Base-by-base conservation (phyloP, 2,797 vertebrate genomes). In the Myotis vivesi region DNA sequence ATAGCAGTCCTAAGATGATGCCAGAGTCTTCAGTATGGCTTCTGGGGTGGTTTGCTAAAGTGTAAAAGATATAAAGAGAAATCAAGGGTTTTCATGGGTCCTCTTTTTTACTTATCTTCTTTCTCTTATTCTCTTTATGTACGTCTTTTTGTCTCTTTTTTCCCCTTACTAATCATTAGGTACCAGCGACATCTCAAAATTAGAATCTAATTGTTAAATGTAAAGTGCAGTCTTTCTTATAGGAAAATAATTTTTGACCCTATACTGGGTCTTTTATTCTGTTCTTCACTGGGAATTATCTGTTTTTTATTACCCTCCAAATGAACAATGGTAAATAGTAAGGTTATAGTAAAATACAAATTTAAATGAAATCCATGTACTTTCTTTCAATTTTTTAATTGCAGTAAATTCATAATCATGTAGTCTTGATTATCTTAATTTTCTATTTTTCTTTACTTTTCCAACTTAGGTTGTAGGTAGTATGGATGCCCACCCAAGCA, bases 401-500 rank as follows among this genome's bases (percentile, higher is more conserved):
- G 17, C 57, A 73, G 20, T 90, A 90, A 69, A 59, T 87, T 86
- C 22, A 51, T 75, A 68, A 44, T 51, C 6, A 22, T 82, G 0
- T 59, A 23, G 53, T 41, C 94, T 90, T 92, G 20, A 49, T 89
- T 49, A 30, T 75, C 55, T 71, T 84, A 80, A 86, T 62, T 77
- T 51, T 89, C 5, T 72, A 3, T 68, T 91, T 90, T 97, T 53
- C 16, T 62, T 1, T 68, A 59, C 64, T 94, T 95, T 83, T 76
- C 73, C 79, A 5, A 82, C 68, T 49, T 96, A 99, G 99, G 99
- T 99, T 98, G 99, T 99, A 81, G 99, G 99, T 95, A 99, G 99
- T 95, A 99, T 99, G 99, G 99, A 99, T 69, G 99, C 99, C 89
- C 99, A 99, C 87, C 99, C 99, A 92, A 99, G 99, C 98, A 98